Percentiles rank a stretch among this genome's conserved stretches.
Conservation (phyloP, 2,113 vertebrate genomes). For the Symphodus melops region DNA sequence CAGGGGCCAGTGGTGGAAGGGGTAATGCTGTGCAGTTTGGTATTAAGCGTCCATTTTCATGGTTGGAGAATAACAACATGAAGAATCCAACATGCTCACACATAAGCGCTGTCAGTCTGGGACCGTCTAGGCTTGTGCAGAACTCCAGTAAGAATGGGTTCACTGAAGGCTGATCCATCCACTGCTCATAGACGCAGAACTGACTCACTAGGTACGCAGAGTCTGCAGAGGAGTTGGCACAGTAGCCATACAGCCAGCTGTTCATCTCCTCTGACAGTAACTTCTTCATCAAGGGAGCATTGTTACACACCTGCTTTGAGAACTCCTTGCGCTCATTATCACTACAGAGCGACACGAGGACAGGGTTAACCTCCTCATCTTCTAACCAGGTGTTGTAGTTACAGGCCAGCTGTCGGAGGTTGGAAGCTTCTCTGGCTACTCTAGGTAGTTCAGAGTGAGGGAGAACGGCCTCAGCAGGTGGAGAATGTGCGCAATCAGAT, state of each 20-base stretch:
- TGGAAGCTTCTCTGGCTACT: slow-evolving; percentile 61
- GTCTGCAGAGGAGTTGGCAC: slow-evolving; percentile 70
- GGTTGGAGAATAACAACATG: slow-evolving; percentile 72
- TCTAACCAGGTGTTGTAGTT: slow-evolving; percentile 77
- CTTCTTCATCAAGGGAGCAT: slow-evolving; percentile 63
- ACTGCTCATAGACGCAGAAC: slow-evolving; percentile 80
- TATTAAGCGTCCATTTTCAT: slow-evolving; percentile 63
- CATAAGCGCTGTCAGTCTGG: slow-evolving; percentile 66
- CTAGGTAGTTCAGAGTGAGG: slow-evolving; percentile 8
- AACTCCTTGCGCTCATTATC: slow-evolving; percentile 76
- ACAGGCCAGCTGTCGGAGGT: slow-evolving; percentile 77
- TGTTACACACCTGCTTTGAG: slow-evolving; percentile 75
- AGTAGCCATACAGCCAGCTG: slow-evolving; percentile 81
- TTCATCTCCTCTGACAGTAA: slow-evolving; percentile 74
- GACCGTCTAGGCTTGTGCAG: slow-evolving; percentile 78
- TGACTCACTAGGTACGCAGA: slow-evolving; percentile 58
- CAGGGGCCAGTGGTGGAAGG: neutral
- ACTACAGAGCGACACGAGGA: slow-evolving; percentile 79
- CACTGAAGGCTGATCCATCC: slow-evolving; percentile 56
- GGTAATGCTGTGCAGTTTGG: slow-evolving; percentile 71
- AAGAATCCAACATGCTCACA: slow-evolving; percentile 78
- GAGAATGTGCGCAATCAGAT: slow-evolving; percentile 43
- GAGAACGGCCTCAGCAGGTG: neutral
- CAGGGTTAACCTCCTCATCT: slow-evolving; percentile 53
- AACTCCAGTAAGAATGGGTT: slow-evolving; percentile 67